A percentile compares a stretch with the other conserved stretches of the same genome.
Evolutionary conservation across 2,113 vertebrate species (phyloP).

Genomic region (Cairina moschata): DNA sequence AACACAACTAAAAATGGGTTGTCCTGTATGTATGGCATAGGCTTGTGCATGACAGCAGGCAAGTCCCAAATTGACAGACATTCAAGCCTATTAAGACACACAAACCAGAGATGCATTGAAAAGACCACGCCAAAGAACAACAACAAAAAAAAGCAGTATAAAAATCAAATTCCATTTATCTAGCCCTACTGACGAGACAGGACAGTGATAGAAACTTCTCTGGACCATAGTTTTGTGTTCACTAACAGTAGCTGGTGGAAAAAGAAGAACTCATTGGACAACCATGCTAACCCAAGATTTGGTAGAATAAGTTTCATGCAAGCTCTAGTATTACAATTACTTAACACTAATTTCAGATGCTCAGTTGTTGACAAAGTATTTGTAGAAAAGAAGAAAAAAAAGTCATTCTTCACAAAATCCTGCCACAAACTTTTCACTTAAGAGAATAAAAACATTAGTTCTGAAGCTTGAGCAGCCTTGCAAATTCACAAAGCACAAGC

Average conservation of each 20-base stretch:
- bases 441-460: neutral
- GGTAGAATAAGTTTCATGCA: neutral
- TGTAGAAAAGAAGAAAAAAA: neutral
- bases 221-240: neutral
- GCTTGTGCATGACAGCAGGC: neutral
- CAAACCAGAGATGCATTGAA: neutral
- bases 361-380: neutral
- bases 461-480: neutral
- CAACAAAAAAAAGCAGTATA: neutral
- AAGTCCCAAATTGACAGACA: neutral
- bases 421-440: neutral
- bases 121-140: neutral
- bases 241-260: neutral
- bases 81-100: neutral
- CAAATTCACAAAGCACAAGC: neutral
- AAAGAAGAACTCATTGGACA: neutral
- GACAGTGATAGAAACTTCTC: neutral
- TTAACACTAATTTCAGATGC: neutral
- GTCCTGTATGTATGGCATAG: neutral
- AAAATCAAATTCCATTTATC: neutral
- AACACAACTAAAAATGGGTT: neutral
- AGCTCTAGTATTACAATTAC: neutral
- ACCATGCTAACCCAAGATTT: neutral
- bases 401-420: neutral
- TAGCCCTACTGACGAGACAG: neutral